A percentile compares a stretch with the other conserved stretches of the same genome.
phyloP scores from a whole-genome alignment of 2,888 invertebrate genomes.

The Sinopyrophorus schimmeli region DNA sequence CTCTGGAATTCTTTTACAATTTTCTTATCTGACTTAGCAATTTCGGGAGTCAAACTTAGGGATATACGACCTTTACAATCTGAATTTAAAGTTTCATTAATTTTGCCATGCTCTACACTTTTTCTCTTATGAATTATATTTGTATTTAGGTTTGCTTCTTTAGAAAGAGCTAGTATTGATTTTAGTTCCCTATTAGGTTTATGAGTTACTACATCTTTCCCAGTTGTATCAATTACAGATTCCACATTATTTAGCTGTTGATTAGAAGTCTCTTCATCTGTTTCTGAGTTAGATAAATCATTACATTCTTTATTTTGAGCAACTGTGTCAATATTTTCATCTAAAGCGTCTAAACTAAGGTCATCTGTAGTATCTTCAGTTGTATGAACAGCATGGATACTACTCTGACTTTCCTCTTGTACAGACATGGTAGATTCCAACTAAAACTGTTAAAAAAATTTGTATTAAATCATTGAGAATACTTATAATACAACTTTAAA shows the following conservation, averaged over 20 bases:
- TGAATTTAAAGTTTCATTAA: constrained; percentile 1
- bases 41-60: constrained; percentile 16
- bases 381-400: background rate
- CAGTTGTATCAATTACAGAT: background rate
- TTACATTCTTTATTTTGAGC: background rate
- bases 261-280: background rate
- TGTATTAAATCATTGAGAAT: too few relatives aligned
- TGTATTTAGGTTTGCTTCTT: constrained; percentile 66
- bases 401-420: background rate
- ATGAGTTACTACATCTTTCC: constrained; percentile 6
- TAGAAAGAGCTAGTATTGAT: constrained; percentile 67
- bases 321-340: background rate
- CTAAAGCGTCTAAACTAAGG: background rate
- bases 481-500: too few relatives aligned
- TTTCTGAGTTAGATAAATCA: background rate
- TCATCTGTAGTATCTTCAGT: background rate
- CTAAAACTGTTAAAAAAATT: constrained; percentile 7
- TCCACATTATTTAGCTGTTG: constrained; percentile 5
- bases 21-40: constrained; percentile 41
- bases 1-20: constrained; percentile 66
- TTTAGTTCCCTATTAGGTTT: constrained; percentile 59
- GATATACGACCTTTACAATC: constrained; percentile 47
- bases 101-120: constrained; percentile 47
- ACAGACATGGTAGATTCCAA: constrained; percentile 4
- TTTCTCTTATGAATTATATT: constrained; percentile 58